Evolutionary conservation across 2,113 vertebrate species (phyloP).

Genomic region (Tachycineta bicolor): DNA sequence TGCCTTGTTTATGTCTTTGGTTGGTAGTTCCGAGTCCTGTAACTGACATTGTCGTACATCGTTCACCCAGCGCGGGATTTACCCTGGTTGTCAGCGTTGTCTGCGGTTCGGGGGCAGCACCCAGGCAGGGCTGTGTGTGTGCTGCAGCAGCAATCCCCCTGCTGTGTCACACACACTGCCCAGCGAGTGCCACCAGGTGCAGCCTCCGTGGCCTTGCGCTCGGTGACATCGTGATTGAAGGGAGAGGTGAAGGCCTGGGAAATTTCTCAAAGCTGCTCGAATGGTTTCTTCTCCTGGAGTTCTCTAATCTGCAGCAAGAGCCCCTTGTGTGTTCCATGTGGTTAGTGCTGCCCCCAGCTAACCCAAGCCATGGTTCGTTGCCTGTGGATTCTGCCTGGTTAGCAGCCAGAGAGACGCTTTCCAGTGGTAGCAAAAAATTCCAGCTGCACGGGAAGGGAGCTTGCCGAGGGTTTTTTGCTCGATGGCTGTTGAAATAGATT

Average conservation of each 20-base stretch:
- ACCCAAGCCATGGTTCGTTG: background rate
- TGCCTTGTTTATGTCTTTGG: background rate
- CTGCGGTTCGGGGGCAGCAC: background rate
- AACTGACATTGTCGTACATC: fast-evolving
- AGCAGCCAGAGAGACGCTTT: background rate
- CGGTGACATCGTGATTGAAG: background rate
- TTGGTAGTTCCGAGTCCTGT: background rate
- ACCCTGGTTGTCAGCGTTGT: fast-evolving
- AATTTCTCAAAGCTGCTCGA: background rate
- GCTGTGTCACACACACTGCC: background rate
- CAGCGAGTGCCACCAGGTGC: background rate
- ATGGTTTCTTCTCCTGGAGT: background rate
- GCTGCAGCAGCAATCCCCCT: background rate
- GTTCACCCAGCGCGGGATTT: background rate
- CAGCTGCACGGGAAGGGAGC: background rate
- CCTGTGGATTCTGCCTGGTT: background rate
- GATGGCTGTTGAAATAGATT: background rate
- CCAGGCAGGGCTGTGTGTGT: background rate
- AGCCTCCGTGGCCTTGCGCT: background rate
- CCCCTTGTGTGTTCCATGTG: background rate
- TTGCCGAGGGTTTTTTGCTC: background rate
- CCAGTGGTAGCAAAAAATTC: background rate
- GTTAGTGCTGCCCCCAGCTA: background rate
- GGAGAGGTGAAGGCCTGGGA: background rate
- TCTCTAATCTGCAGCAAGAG: background rate